Conservation (phyloP, 2,797 vertebrate species). For the Melanotaenia trifasciata region DNA sequence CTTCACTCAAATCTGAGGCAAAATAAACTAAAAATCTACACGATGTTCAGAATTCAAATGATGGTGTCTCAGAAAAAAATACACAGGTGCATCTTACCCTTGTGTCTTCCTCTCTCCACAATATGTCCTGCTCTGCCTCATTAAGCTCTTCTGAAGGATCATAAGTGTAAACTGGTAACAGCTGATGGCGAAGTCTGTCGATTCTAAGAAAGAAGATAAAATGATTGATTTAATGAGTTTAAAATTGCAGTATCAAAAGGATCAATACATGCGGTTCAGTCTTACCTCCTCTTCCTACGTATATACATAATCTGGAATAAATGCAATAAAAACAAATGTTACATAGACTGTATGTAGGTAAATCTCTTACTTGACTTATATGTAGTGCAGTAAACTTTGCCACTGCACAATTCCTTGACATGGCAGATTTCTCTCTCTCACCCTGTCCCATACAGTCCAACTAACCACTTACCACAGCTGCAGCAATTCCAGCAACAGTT, state of each 20-base stretch:
- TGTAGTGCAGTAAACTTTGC: background rate
- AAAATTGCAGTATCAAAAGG: background rate
- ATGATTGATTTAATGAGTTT: background rate
- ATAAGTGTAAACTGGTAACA: conserved; percentile 94
- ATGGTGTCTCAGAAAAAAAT: background rate
- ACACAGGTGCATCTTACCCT: conserved; percentile 79
- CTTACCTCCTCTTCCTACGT: conserved; percentile 82
- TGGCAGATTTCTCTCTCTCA: background rate
- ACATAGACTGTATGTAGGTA: background rate
- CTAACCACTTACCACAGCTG: conserved; percentile 89
- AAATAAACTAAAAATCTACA: background rate
- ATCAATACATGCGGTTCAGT: background rate
- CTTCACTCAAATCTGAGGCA: background rate
- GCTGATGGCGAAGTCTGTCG: conserved; percentile 92
- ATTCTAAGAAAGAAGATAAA: conserved; percentile 76
- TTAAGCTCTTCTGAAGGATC: conserved; percentile 93
- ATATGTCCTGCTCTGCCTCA: conserved; percentile 92
- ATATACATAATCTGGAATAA: conserved; percentile 83
- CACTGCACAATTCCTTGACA: background rate
- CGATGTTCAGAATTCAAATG: background rate
- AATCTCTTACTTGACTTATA: background rate
- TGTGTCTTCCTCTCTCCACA: conserved; percentile 89
- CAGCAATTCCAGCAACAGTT: conserved; percentile 87
- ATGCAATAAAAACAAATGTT: conserved; percentile 19
- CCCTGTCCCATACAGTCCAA: background rate